Evolutionary conservation across 2,113 vertebrate genomes (phyloP).

Genomic region (Axis porcinus): DNA sequence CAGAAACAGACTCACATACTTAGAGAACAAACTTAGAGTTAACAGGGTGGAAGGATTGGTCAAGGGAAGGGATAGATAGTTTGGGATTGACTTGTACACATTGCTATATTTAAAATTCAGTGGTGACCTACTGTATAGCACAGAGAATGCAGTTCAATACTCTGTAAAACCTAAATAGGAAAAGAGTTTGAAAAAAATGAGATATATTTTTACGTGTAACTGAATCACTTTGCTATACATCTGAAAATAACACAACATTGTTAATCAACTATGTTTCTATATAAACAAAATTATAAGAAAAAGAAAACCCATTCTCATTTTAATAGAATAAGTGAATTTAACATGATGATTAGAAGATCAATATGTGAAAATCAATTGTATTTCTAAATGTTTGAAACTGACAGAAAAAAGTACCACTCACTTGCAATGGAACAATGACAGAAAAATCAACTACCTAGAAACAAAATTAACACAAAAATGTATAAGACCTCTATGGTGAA

Average conservation of each 20-base stretch:
- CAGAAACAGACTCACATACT: neutral
- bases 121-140: neutral
- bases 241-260: neutral
- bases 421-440: neutral
- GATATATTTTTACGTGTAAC: neutral
- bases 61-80: neutral
- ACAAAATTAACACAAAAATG: neutral
- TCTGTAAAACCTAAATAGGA: neutral
- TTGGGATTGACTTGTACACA: neutral
- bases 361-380: neutral
- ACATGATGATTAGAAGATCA: neutral
- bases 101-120: neutral
- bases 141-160: neutral
- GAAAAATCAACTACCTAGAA: neutral
- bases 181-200: neutral
- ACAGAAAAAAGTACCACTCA: neutral
- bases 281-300: neutral
- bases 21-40: neutral
- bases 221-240: neutral
- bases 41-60: neutral
- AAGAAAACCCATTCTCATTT: neutral
- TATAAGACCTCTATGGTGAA: neutral
- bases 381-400: neutral
- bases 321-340: neutral
- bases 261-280: neutral